Base-by-base conservation (phyloP, 2,888 invertebrate genomes). In the Agrotis puta region DNA sequence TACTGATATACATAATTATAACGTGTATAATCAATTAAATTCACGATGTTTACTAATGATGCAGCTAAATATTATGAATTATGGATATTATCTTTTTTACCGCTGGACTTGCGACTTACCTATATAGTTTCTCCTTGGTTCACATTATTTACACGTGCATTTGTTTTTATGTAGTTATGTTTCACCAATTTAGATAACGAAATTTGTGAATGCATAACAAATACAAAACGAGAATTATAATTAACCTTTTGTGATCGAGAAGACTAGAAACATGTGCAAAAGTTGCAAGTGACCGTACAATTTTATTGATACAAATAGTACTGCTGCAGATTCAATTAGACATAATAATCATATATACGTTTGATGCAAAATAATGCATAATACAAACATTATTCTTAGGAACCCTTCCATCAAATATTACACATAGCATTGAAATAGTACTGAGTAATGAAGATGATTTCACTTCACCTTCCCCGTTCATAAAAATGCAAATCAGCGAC, bases 401-500 rank as follows among this genome's bases (percentile, higher is more conserved):
- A 45, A 64, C 22, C 43, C 45, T 59, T 69, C 13, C 39, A 66
- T 71, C 16, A 65, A 57, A 71, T 70, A 54, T 53, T 59, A 69
- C 66, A 50, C 39, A 53, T 56, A 76, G 51, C 72, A 84, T 75
- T 81, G 79, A 77, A 76, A 79, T 67, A 80, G 79, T 74, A 65
- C 66, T 70, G 69, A 58, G 20, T 78, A 83, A 80, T 74, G 57
- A 84, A 81, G 87, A 91, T 92, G 93, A 93, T 91, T 93, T 92
- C 88, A 88, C 83, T 88, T 85, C 93, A 93, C 92, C 94, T 94
- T 93, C 94, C 91, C 91, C 85, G 90, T 94, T 94, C 91, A 94
- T 94, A 94, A 95, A 95, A 95, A 94, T 93, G 92, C 93, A 94
- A 95, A 95, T 94, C 94, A 94, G 93, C 92, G 88, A 89, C 94